phyloP scores from a whole-genome alignment of 2,888 invertebrate genomes.

The Drepana falcataria region DNA sequence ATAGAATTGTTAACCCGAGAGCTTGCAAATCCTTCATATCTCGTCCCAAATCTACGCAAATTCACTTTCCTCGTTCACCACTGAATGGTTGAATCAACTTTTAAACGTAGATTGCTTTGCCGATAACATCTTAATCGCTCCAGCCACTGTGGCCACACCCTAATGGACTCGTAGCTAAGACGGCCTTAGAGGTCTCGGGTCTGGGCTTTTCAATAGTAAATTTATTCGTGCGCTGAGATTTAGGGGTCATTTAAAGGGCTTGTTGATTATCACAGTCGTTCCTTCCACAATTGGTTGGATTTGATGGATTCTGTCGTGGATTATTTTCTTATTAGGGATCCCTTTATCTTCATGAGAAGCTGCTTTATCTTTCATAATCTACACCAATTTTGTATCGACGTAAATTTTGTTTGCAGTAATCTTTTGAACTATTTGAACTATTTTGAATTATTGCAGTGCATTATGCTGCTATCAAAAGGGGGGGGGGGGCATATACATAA shows the following conservation, averaged over 20 bases:
- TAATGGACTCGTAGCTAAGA: conserved; percentile 19
- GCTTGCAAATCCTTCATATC: no score
- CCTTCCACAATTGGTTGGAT: background rate
- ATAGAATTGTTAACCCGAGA: no score
- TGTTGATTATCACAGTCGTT: conserved; percentile 12
- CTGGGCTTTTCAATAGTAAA: conserved; percentile 29
- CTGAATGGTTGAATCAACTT: conserved; percentile 10
- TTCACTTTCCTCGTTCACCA: background rate
- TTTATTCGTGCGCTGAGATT: conserved; percentile 29
- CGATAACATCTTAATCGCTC: conserved; percentile 26
- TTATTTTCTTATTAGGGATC: no score
- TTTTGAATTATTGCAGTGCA: no score
- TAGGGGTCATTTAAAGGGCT: conserved; percentile 18
- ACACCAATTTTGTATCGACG: no score
- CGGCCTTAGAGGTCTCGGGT: conserved; percentile 23
- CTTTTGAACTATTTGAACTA: no score
- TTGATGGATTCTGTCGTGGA: background rate
- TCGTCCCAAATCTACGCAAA: background rate
- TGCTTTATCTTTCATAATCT: no score
- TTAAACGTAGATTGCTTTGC: conserved; percentile 17
- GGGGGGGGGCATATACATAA: no score
- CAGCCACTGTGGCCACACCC: conserved; percentile 9
- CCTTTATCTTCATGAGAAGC: no score
- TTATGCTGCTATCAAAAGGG: no score
- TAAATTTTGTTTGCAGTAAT: no score